Percentiles rank a stretch among this genome's conserved stretches.
Conservation (phyloP, 1,140 invertebrate genomes). For the Drosophila setifemur region DNA sequence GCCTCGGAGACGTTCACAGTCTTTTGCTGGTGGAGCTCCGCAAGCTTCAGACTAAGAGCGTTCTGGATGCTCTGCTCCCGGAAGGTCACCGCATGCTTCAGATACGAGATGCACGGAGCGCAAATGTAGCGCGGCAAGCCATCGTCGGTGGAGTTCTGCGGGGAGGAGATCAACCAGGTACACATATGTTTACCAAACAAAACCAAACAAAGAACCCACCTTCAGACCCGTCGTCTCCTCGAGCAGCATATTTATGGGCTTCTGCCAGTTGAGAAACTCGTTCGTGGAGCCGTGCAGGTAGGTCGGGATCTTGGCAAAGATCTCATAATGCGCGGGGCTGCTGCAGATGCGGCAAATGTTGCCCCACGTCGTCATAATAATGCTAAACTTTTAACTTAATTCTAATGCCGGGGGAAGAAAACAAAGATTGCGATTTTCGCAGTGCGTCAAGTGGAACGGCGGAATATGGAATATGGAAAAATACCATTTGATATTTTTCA, state of each 20-base stretch:
- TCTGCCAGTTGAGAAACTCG: conserved; percentile 77
- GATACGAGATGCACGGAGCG: conserved; percentile 76
- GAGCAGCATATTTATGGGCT: conserved; percentile 66
- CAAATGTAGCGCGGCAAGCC: conserved; percentile 68
- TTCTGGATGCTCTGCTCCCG: conserved; percentile 76
- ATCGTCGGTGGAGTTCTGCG: conserved; percentile 65
- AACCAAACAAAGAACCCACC: conserved; percentile 14
- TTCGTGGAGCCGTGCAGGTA: conserved; percentile 75
- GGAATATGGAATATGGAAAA: too few species aligned
- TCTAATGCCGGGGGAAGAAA: too few species aligned
- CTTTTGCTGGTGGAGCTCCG: conserved; percentile 57
- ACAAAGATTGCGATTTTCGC: too few species aligned
- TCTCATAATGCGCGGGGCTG: conserved; percentile 75
- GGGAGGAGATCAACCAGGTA: background rate
- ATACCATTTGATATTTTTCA: too few species aligned
- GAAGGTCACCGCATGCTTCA: conserved; percentile 79
- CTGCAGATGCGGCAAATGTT: conserved; percentile 77
- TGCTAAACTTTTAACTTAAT: conserved; percentile 3
- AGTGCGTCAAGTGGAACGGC: too few species aligned
- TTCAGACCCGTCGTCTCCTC: conserved; percentile 77
- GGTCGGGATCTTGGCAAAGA: conserved; percentile 78
- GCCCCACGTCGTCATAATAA: conserved; percentile 65
- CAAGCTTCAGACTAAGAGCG: conserved; percentile 65
- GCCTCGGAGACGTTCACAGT: conserved; percentile 15
- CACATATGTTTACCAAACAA: too few species aligned